A percentile compares a stretch with the other conserved stretches of the same genome.
Conservation (phyloP, 2,113 vertebrate species). For the Sylvilagus bachmani region DNA sequence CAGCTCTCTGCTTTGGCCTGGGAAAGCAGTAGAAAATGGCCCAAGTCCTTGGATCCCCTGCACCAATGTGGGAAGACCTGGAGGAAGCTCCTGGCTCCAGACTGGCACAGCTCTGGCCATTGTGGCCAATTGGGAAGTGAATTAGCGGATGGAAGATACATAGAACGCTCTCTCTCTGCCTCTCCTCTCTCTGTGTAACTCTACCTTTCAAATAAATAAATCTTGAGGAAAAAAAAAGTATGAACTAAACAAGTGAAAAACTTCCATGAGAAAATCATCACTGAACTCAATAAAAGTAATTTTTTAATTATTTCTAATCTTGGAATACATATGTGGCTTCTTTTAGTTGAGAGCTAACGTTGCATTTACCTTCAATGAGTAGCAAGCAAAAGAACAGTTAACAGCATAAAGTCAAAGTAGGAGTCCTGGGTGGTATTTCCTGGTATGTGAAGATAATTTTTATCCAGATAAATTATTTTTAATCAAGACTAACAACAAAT, state of each 20-base stretch:
- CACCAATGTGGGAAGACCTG: no score
- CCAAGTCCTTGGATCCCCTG: no score
- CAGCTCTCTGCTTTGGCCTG: no score
- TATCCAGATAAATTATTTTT: constrained; percentile 35
- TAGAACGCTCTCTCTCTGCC: no score
- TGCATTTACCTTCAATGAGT: constrained; percentile 6
- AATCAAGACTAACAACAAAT: constrained; percentile 41
- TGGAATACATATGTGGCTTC: not conserved
- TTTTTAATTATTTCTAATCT: constrained; percentile 6
- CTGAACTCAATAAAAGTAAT: not conserved
- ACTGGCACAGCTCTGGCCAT: no score
- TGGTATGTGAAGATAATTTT: not conserved
- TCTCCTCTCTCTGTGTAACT: no score
- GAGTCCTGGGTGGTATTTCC: not conserved
- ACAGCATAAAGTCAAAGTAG: constrained; percentile 1
- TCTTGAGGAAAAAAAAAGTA: no score
- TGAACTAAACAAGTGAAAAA: constrained; percentile 37
- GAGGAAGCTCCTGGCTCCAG: no score
- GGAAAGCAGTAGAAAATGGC: no score
- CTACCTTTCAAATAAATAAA: no score
- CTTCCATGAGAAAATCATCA: constrained; percentile 21
- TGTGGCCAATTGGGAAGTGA: no score
- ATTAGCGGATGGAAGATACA: no score
- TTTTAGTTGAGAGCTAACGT: not conserved
- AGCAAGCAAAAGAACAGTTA: constrained; percentile 2